These are phyloP conservation scores for Tigriopus californicus DNA, from an alignment of 2,888 invertebrate species.

Conservation along the genomic window DNA sequence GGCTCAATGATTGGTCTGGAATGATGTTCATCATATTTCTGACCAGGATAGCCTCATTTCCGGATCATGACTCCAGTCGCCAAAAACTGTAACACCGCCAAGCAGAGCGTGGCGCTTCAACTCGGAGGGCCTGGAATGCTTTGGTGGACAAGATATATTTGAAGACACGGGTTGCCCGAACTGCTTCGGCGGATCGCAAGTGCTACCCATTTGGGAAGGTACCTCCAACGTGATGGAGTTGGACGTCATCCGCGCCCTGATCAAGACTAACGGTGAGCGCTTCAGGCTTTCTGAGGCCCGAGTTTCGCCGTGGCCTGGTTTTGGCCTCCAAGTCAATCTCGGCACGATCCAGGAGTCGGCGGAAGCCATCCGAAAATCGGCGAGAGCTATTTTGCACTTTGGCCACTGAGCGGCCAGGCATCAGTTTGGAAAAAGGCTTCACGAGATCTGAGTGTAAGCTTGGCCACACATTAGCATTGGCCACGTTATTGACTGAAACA, in stretches of 20 bases:
- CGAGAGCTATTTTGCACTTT: conserved; percentile 19
- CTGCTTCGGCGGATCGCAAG: conserved; percentile 37
- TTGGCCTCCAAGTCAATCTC: conserved; percentile 5
- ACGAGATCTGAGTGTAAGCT: conserved; percentile 31
- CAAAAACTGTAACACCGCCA: conserved; percentile 36
- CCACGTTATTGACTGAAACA: conserved; percentile 18
- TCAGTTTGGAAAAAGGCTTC: conserved; percentile 28
- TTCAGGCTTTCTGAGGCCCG: conserved; percentile 24
- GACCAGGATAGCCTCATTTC: conserved; percentile 27
- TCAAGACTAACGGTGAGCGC: conserved; percentile 29
- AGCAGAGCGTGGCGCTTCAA: conserved; percentile 32
- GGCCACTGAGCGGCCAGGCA: conserved; percentile 21
- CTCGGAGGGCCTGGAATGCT: conserved; percentile 35
- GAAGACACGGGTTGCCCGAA: conserved; percentile 36
- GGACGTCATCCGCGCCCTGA: conserved; percentile 34
- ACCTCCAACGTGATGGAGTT: conserved; percentile 37
- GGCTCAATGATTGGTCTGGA: conserved; percentile 22
- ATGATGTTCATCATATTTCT: not conserved
- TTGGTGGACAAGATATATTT: conserved; percentile 39
- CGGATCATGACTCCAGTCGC: conserved; percentile 34
- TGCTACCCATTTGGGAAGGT: conserved; percentile 39
- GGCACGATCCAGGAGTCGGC: conserved; percentile 17
- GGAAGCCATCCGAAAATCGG: conserved; percentile 21
- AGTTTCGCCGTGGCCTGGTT: conserved; percentile 12
- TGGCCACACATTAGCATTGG: conserved; percentile 26